Conservation (phyloP, 1,140 invertebrate species). For the Aphis gossypii region DNA sequence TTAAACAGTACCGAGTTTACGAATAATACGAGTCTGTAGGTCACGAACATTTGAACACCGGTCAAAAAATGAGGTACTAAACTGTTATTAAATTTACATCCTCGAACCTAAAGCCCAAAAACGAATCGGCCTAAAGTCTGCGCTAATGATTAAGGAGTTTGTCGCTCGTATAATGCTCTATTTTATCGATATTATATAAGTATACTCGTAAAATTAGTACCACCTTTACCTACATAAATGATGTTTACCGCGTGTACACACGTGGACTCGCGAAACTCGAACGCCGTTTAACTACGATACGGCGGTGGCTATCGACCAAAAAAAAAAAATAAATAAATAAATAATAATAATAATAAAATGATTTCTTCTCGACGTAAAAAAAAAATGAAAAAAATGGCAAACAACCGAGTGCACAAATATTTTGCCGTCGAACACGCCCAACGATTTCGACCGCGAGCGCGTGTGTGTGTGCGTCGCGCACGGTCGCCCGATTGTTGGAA, state of each 20-base stretch:
- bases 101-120: too few species aligned
- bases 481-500: constrained; percentile 27
- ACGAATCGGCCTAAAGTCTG: too few species aligned
- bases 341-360: neutral
- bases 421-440: neutral
- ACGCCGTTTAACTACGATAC: neutral
- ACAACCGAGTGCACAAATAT: neutral
- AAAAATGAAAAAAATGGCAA: neutral
- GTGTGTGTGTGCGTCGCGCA: neutral
- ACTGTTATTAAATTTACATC: too few species aligned
- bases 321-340: too few species aligned
- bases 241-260: too few species aligned
- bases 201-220: too few species aligned
- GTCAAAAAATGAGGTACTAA: neutral
- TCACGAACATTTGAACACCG: neutral
- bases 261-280: neutral
- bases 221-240: too few species aligned
- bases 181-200: too few species aligned
- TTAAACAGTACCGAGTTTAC: neutral
- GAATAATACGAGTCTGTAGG: neutral
- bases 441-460: neutral
- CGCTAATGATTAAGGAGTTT: too few species aligned
- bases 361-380: neutral
- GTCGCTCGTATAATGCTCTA: too few species aligned
- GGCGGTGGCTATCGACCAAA: neutral